phyloP scores from a whole-genome alignment of 2,113 vertebrate species.

The Eurystomus gularis region DNA sequence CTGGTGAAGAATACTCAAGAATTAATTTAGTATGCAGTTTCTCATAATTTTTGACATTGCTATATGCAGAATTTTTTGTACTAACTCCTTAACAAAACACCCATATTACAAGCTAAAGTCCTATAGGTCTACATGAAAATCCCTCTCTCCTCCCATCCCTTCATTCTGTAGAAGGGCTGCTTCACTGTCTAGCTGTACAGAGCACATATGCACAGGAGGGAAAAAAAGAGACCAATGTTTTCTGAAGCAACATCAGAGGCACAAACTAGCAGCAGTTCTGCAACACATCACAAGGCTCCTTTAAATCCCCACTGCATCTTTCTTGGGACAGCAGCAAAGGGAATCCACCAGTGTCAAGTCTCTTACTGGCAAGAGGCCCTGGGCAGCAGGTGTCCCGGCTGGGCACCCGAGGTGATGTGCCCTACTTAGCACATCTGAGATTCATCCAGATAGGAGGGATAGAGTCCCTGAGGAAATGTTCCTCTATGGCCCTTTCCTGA shows the following conservation, averaged over 20 bases:
- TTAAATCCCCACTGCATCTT: not conserved
- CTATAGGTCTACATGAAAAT: not conserved
- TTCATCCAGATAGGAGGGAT: not conserved
- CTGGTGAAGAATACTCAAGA: not conserved
- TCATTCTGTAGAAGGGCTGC: not conserved
- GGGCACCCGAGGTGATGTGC: fast-evolving
- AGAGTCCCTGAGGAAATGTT: not conserved
- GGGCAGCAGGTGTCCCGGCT: not conserved
- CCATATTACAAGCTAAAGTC: not conserved
- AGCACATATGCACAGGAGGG: not conserved
- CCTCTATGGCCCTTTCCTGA: not conserved
- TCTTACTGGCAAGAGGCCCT: not conserved
- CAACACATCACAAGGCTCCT: not conserved
- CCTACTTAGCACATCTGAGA: not conserved
- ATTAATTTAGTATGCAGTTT: not conserved
- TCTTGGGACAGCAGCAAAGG: not conserved
- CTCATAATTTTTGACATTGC: not conserved
- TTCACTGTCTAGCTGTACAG: fast-evolving
- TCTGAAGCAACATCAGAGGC: not conserved
- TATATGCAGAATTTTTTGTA: not conserved
- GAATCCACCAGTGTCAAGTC: not conserved
- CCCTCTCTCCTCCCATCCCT: not conserved
- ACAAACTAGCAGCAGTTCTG: not conserved
- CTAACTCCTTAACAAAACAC: not conserved
- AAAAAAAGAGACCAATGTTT: not conserved